Base-by-base conservation (phyloP, 1,140 invertebrate genomes). In the Caenorhabditis brenneri region DNA sequence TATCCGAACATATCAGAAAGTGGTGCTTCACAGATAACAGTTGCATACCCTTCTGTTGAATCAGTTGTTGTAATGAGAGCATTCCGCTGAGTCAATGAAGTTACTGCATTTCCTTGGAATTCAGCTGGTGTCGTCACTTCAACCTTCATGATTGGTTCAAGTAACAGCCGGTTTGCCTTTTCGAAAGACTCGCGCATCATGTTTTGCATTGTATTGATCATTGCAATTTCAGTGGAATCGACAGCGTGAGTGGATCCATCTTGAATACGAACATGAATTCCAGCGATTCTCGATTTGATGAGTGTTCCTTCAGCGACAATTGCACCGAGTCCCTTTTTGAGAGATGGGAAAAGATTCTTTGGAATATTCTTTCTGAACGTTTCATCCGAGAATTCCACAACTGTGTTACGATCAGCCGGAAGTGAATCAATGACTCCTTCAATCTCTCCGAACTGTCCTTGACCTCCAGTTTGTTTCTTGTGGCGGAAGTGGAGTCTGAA, bases 1-100 rank as follows among this genome's bases (percentile, higher is more conserved):
- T 96, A 99, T 39, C 97, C 97, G 92, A 99, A 99, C 98, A 99
- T 99, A n/a, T 98, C 94, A 91, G 98, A 98, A 1, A 99, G 92
- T 0, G 98, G 96, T 4, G 97, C 95, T 93, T n/a, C n/a, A n/a
- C n/a, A n/a, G n/a, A n/a, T n/a, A n/a, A n/a, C n/a, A n/a, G n/a
- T n/a, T n/a, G n/a, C n/a, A n/a, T n/a, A n/a, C n/a, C n/a, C n/a
- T n/a, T n/a, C n/a, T n/a, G n/a, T n/a, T n/a, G n/a, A n/a, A n/a
- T n/a, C n/a, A n/a, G n/a, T n/a, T n/a, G n/a, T n/a, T n/a, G n/a
- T n/a, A n/a, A n/a, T n/a, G n/a, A n/a, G n/a, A n/a, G n/a, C n/a
- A n/a, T n/a, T n/a, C n/a, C n/a, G n/a, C n/a, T n/a, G n/a, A n/a
- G n/a, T n/a, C n/a, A n/a, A n/a, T n/a, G n/a, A n/a, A n/a, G n/a